Evolutionary conservation across 1,140 invertebrate genomes (phyloP).

Genomic region (Diorhabda elongata): DNA sequence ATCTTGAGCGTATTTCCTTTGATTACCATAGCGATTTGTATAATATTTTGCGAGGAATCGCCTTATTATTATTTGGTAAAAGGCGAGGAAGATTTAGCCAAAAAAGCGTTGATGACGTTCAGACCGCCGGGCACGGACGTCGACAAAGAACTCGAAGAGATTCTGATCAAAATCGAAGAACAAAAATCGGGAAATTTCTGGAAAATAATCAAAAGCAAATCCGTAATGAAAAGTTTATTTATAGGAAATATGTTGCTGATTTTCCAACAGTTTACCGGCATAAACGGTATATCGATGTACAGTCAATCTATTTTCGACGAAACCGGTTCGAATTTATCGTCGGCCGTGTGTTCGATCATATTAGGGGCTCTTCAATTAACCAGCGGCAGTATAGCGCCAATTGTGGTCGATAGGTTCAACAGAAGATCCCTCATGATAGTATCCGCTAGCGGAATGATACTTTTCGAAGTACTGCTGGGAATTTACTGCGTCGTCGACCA

Average conservation of each 20-base stretch:
- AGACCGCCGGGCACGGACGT: conserved; percentile 54
- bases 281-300: conserved; percentile 80
- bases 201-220: conserved; percentile 54
- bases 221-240: conserved; percentile 60
- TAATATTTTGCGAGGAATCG: conserved; percentile 61
- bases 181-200: conserved; percentile 46
- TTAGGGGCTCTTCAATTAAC: conserved; percentile 68
- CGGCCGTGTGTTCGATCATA: conserved; percentile 68
- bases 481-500: conserved; percentile 32
- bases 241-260: conserved; percentile 65
- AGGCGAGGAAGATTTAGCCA: conserved; percentile 57
- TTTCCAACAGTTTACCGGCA: conserved; percentile 75
- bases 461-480: conserved; percentile 37
- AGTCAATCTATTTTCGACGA: conserved; percentile 65
- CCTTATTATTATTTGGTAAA: conserved; percentile 65
- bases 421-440: conserved; percentile 65
- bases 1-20: conserved; percentile 48
- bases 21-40: conserved; percentile 52
- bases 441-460: conserved; percentile 60
- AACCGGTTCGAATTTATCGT: conserved; percentile 55
- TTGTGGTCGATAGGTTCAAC: conserved; percentile 70
- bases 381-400: conserved; percentile 63
- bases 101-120: conserved; percentile 58
- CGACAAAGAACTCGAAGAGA: conserved; percentile 38
- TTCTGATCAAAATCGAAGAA: conserved; percentile 25